Evolutionary conservation across 64 coral and sea anemone species (phyloP).

Genomic region (Orbicella faveolata): DNA sequence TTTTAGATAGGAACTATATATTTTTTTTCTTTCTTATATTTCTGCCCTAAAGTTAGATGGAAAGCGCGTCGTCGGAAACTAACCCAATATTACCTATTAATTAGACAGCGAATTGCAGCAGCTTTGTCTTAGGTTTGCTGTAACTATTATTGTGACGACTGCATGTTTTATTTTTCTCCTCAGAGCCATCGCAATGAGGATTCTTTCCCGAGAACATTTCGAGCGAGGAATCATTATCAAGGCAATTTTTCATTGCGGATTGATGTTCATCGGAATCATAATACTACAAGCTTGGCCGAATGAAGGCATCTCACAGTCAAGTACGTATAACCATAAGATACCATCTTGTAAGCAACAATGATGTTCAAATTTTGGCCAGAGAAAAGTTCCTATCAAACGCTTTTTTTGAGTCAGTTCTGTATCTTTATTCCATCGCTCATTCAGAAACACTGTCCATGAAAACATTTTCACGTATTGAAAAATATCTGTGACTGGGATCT

Average conservation of each 20-base stretch:
- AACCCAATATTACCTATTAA: not conserved
- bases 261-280: not conserved
- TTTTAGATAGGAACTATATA: no score
- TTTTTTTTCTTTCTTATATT: no score
- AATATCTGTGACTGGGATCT: no score
- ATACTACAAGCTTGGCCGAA: not conserved
- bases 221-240: not conserved
- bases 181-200: not conserved
- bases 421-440: no score
- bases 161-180: no score
- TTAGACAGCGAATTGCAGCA: not conserved
- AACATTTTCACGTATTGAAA: no score
- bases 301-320: not conserved
- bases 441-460: no score
- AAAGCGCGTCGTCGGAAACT: not conserved
- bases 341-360: not conserved
- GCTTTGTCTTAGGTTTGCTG: no score
- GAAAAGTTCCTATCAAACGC: no score
- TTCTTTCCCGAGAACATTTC: not conserved
- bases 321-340: not conserved
- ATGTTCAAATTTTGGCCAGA: not conserved
- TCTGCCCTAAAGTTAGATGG: not conserved
- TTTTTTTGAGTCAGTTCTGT: no score
- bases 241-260: not conserved
- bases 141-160: no score